These are phyloP conservation scores for Benitochromis conjunctus DNA, from an alignment of 2,113 vertebrate species.

Conservation along the genomic window DNA sequence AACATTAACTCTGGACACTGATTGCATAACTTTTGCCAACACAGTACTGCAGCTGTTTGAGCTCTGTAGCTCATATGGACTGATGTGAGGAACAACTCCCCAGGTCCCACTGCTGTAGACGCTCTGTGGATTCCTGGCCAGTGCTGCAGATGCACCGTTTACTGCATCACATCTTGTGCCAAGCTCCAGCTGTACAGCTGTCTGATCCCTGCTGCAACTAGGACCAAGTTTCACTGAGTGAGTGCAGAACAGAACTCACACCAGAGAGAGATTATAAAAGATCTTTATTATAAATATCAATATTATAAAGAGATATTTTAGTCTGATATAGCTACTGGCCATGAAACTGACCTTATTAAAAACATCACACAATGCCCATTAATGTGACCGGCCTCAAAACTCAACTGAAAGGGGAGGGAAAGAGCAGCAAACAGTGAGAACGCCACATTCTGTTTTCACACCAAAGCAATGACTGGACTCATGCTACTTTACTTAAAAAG, in stretches of 20 bases:
- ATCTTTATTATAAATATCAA: not conserved
- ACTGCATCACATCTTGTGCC: slow-evolving; percentile 16
- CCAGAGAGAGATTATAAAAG: not conserved
- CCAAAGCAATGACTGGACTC: not conserved
- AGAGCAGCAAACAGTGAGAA: no score
- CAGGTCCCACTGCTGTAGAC: not conserved
- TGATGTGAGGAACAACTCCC: not conserved
- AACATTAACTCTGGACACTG: not conserved
- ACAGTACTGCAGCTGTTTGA: not conserved
- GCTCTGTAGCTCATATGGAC: not conserved
- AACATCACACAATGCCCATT: not conserved
- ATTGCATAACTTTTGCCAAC: not conserved
- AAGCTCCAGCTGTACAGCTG: not conserved
- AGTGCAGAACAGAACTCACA: not conserved
- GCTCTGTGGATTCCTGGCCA: not conserved
- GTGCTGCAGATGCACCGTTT: slow-evolving; percentile 32
- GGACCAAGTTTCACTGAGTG: not conserved
- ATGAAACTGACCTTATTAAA: not conserved
- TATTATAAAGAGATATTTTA: not conserved
- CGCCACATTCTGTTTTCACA: not conserved
- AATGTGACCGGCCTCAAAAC: not conserved
- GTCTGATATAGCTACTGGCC: no score
- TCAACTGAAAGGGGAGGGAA: not conserved
- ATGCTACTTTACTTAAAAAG: no score
- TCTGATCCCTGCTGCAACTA: not conserved